phyloP scores from a whole-genome alignment of 2,797 vertebrate species.

The Onychomys torridus region DNA sequence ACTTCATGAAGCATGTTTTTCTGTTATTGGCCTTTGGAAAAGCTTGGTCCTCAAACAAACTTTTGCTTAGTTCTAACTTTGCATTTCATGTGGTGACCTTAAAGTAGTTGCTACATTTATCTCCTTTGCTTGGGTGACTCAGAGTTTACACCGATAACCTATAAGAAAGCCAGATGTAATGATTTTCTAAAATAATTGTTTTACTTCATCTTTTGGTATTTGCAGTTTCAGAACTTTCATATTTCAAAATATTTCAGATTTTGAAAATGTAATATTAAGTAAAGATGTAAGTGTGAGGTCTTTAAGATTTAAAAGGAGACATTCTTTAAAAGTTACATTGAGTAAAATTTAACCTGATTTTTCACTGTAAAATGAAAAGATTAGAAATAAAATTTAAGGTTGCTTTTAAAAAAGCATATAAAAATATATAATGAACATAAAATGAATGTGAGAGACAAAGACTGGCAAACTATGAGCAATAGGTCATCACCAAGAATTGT shows the following conservation, averaged over 20 bases:
- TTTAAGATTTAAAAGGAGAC: not conserved
- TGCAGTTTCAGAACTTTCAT: not conserved
- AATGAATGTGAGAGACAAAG: constrained; percentile 20
- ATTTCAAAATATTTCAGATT: constrained; percentile 15
- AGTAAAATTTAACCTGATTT: constrained; percentile 29
- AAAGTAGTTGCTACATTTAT: constrained; percentile 49
- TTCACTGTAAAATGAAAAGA: constrained; percentile 32
- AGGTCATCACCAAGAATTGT: constrained; percentile 35
- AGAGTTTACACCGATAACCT: constrained; percentile 36
- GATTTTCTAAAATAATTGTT: constrained; percentile 59
- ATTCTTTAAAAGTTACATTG: constrained; percentile 10
- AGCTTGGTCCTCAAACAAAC: constrained; percentile 26
- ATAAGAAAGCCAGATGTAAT: constrained; percentile 45
- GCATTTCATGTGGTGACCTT: constrained; percentile 31
- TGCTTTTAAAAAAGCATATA: not conserved
- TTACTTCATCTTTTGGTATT: constrained; percentile 42
- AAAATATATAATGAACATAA: not conserved
- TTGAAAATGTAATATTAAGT: constrained; percentile 48
- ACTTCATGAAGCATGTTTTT: constrained; percentile 34
- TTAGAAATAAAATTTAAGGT: constrained; percentile 39
- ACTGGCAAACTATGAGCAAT: not conserved
- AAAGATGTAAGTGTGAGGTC: constrained; percentile 15
- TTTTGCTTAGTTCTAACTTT: constrained; percentile 49
- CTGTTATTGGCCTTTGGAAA: constrained; percentile 54
- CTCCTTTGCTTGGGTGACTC: not conserved